Percentiles rank a stretch among this genome's conserved stretches.
These are phyloP conservation scores for Penaeus vannamei DNA, from an alignment of 1,140 invertebrate genomes.

Conservation along the genomic window DNA sequence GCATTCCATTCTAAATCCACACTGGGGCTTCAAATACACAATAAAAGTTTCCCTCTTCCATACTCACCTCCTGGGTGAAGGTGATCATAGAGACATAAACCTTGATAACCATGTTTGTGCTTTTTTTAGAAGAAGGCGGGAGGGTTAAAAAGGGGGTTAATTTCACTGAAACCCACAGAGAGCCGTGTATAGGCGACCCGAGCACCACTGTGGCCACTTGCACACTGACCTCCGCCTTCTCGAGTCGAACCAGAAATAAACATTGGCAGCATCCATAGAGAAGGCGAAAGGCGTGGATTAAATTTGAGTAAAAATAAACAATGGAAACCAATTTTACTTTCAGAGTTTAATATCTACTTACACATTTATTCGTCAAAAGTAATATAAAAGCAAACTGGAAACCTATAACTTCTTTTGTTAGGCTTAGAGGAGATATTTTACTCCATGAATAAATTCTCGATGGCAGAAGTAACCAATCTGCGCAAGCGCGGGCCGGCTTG, in stretches of 20 bases:
- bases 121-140: neutral
- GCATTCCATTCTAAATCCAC: conserved; percentile 39
- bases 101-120: conserved; percentile 58
- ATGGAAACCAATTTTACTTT: too few relatives aligned
- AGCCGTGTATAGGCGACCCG: neutral
- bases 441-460: conserved; percentile 1
- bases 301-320: neutral
- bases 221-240: conserved; percentile 39
- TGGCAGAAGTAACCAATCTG: conserved; percentile 9
- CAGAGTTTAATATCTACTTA: too few relatives aligned
- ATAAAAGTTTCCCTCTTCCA: too few relatives aligned
- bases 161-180: neutral
- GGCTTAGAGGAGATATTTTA: too few relatives aligned
- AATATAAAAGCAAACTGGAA: too few relatives aligned
- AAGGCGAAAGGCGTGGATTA: neutral
- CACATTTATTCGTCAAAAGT: too few relatives aligned
- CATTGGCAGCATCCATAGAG: conserved; percentile 54
- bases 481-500: conserved; percentile 44
- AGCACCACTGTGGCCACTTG: conserved; percentile 45
- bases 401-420: too few relatives aligned
- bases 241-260: conserved; percentile 59
- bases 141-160: neutral
- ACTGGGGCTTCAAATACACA: neutral
- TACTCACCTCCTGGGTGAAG: conserved; percentile 58
- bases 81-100: conserved; percentile 56